Evolutionary conservation across 2,113 vertebrate genomes (phyloP).

Genomic region (Stigmatopora nigra): DNA sequence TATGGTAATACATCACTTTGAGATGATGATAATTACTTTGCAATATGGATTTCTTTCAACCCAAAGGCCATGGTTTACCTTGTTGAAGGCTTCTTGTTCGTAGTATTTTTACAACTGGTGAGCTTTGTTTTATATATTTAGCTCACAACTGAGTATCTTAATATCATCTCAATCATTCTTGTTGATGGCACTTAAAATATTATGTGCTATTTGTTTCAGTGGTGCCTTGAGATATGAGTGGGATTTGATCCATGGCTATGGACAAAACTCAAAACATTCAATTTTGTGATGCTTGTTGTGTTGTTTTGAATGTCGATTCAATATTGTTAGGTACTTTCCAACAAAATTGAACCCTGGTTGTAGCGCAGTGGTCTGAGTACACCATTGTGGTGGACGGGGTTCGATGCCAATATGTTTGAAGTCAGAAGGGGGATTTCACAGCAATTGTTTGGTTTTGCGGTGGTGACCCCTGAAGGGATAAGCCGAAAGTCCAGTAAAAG

Average conservation of each 20-base stretch:
- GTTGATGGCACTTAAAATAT: neutral
- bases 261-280: too few relatives aligned
- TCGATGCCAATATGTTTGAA: too few relatives aligned
- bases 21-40: conserved; percentile 65
- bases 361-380: too few relatives aligned
- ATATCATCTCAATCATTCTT: neutral
- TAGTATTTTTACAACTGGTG: neutral
- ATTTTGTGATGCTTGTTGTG: too few relatives aligned
- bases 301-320: neutral
- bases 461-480: too few relatives aligned
- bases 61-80: conserved; percentile 32
- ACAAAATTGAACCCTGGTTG: neutral
- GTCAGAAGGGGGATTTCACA: too few relatives aligned
- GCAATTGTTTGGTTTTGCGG: too few relatives aligned
- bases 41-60: conserved; percentile 60
- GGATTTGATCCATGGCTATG: too few relatives aligned
- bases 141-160: too few relatives aligned
- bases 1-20: conserved; percentile 64
- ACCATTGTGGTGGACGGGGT: too few relatives aligned
- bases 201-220: neutral
- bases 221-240: too few relatives aligned
- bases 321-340: neutral
- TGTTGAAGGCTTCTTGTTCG: neutral
- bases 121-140: neutral
- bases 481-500: too few relatives aligned